phyloP scores from a whole-genome alignment of 2,797 vertebrate species.

The Sebastes trivittatus region DNA sequence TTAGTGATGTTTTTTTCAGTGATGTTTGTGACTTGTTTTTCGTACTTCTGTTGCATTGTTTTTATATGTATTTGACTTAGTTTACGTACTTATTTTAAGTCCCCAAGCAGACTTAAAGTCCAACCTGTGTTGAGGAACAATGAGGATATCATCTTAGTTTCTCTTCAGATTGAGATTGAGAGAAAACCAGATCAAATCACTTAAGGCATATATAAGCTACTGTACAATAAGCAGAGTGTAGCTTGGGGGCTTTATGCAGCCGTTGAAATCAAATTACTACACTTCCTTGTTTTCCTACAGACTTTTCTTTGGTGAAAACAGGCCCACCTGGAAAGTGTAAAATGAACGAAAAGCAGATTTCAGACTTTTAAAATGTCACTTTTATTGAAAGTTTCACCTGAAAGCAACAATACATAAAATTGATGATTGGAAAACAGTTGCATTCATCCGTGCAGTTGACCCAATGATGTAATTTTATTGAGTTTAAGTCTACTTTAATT shows the following conservation, averaged over 20 bases:
- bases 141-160: background rate
- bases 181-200: background rate
- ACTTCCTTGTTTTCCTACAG: background rate
- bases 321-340: background rate
- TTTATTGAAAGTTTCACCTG: background rate
- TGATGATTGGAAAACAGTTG: background rate
- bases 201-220: background rate
- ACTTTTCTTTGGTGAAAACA: background rate
- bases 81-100: too few relatives aligned
- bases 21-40: too few relatives aligned
- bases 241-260: background rate
- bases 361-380: background rate
- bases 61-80: too few relatives aligned
- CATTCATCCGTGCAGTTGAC: background rate
- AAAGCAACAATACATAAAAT: background rate
- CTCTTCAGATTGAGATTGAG: background rate
- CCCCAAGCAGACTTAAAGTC: too few relatives aligned
- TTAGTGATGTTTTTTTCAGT: too few relatives aligned
- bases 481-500: background rate
- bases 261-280: background rate
- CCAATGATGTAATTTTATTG: conserved; percentile 24
- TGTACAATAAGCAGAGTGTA: background rate
- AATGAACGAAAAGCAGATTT: background rate
- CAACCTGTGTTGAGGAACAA: background rate
- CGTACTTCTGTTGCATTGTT: too few relatives aligned